phyloP scores from a whole-genome alignment of 2,797 vertebrate genomes.

The Carcharodon carcharias region DNA sequence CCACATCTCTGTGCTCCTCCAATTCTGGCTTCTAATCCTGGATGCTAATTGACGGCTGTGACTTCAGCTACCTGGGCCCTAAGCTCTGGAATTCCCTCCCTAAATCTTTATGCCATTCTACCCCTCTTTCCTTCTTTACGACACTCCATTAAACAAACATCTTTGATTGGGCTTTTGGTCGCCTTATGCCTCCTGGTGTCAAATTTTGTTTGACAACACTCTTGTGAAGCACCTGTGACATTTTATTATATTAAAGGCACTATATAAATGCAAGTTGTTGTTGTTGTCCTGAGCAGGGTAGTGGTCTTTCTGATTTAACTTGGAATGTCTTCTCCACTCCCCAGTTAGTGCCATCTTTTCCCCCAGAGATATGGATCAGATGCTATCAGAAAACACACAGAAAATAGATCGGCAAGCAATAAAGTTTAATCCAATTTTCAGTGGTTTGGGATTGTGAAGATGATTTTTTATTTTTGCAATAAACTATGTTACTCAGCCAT shows the following conservation, averaged over 20 bases:
- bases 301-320: background rate
- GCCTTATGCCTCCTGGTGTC: background rate
- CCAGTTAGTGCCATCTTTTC: background rate
- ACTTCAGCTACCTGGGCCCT: background rate
- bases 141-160: background rate
- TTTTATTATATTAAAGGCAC: background rate
- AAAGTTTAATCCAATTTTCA: conserved; percentile 18
- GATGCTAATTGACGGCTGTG: background rate
- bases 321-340: background rate
- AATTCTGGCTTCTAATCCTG: background rate
- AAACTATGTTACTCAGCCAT: conserved; percentile 1
- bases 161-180: background rate
- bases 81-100: background rate
- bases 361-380: background rate
- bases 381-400: background rate
- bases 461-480: conserved; percentile 11
- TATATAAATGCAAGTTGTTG: conserved; percentile 1
- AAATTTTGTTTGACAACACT: background rate
- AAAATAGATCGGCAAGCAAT: background rate
- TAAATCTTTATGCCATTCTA: background rate
- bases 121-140: background rate
- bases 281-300: background rate
- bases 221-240: background rate
- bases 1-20: background rate
- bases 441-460: background rate